A percentile compares a stretch with the other conserved stretches of the same genome.
phyloP scores from a whole-genome alignment of 2,113 vertebrate genomes.

The Hyaena hyaena region DNA sequence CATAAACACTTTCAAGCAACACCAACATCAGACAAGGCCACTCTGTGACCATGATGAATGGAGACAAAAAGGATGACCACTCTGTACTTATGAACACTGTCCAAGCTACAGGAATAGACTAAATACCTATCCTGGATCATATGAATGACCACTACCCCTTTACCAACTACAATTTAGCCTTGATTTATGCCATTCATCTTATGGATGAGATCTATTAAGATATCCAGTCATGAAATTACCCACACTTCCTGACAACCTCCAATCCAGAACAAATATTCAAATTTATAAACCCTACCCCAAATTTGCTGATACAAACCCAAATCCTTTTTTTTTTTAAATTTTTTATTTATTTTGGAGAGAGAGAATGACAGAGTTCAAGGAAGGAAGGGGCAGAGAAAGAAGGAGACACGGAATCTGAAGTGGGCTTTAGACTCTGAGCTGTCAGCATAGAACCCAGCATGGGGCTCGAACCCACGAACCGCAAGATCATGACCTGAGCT shows the following conservation, averaged over 20 bases:
- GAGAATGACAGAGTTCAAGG: no score
- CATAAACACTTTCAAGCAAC: not conserved
- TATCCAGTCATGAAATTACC: not conserved
- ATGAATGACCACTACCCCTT: not conserved
- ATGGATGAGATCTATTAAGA: not conserved
- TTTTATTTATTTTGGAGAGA: no score
- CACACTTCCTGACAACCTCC: not conserved
- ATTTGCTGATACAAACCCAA: not conserved
- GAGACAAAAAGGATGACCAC: not conserved
- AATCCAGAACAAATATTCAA: not conserved
- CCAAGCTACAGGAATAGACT: not conserved
- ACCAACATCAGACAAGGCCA: not conserved
- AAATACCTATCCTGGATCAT: not conserved
- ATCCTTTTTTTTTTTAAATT: not conserved
- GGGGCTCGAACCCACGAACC: no score
- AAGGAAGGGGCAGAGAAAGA: no score
- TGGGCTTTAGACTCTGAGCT: no score
- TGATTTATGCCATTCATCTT: not conserved
- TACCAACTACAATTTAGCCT: not conserved
- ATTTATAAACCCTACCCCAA: not conserved
- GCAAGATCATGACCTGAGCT: no score
- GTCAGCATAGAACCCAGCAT: no score
- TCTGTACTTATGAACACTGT: not conserved
- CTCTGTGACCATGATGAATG: not conserved
- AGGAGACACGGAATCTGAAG: no score